Evolutionary conservation across 2,888 invertebrate genomes (phyloP).

Genomic region (Brenthis hecate): DNA sequence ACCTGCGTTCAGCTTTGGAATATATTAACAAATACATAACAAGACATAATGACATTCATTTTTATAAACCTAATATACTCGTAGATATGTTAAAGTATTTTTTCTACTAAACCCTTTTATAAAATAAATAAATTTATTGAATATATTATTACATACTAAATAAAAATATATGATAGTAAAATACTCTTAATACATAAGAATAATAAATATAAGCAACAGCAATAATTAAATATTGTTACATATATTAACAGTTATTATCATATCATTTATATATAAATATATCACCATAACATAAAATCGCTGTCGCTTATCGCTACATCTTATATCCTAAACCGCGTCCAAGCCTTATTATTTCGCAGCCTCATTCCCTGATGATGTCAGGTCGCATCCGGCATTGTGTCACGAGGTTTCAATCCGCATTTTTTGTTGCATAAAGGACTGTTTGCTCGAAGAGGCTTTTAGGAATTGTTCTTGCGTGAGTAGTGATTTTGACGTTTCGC

Average conservation of each 20-base stretch:
- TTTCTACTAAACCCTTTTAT: no score
- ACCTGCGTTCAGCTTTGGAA: not conserved
- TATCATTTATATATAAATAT: not conserved
- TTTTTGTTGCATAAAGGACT: slow-evolving; percentile 58
- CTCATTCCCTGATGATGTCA: slow-evolving; percentile 81
- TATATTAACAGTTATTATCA: not conserved
- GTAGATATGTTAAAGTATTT: no score
- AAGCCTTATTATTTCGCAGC: slow-evolving; percentile 80
- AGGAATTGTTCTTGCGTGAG: slow-evolving; percentile 37
- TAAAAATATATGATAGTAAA: no score
- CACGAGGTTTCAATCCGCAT: slow-evolving; percentile 75
- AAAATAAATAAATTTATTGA: no score
- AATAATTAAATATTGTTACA: not conserved
- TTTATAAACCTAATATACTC: no score
- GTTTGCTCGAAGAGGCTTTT: slow-evolving; percentile 47
- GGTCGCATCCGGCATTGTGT: slow-evolving; percentile 78
- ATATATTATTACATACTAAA: no score
- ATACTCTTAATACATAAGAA: no score
- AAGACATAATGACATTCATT: no score
- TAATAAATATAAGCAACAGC: no score
- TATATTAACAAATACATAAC: no score
- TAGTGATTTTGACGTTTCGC: slow-evolving; percentile 35
- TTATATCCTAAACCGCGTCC: slow-evolving; percentile 44
- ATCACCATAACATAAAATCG: not conserved
- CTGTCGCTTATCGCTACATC: slow-evolving; percentile 40